These are phyloP conservation scores for Nomada ruficornis DNA, from an alignment of 2,888 invertebrate species.

Conservation along the genomic window DNA sequence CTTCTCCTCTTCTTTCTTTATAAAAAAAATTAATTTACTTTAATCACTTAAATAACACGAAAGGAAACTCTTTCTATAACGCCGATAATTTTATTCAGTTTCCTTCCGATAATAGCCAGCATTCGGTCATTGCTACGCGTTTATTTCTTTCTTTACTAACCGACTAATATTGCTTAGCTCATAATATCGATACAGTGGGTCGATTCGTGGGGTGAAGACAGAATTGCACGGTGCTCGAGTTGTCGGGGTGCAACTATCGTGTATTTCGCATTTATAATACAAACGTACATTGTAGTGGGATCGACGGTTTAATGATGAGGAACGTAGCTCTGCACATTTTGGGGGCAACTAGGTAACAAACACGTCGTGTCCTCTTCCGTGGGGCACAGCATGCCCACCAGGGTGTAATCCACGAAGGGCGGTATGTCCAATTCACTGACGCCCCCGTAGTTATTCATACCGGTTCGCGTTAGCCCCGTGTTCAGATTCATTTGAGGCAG, in stretches of 20 bases:
- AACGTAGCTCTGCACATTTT: constrained; percentile 78
- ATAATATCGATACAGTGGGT: neutral
- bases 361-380: constrained; percentile 73
- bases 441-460: constrained; percentile 67
- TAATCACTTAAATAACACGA: constrained; percentile 27
- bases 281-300: constrained; percentile 68
- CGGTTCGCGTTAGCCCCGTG: constrained; percentile 27
- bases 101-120: no score
- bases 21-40: constrained; percentile 47
- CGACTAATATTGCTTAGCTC: no score
- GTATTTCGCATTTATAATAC: constrained; percentile 77
- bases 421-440: constrained; percentile 79
- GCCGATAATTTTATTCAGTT: no score
- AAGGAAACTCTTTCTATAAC: neutral
- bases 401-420: constrained; percentile 81
- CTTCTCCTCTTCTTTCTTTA: neutral
- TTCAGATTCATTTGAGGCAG: constrained; percentile 66
- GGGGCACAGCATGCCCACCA: constrained; percentile 82
- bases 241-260: constrained; percentile 47
- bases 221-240: neutral
- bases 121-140: no score
- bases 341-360: constrained; percentile 71
- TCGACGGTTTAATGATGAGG: constrained; percentile 78
- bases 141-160: no score
- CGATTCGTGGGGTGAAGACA: neutral